These are phyloP conservation scores for Patiria pectinifera DNA, from an alignment of 53 echinoderm and acorn worm species.

Conservation along the genomic window DNA sequence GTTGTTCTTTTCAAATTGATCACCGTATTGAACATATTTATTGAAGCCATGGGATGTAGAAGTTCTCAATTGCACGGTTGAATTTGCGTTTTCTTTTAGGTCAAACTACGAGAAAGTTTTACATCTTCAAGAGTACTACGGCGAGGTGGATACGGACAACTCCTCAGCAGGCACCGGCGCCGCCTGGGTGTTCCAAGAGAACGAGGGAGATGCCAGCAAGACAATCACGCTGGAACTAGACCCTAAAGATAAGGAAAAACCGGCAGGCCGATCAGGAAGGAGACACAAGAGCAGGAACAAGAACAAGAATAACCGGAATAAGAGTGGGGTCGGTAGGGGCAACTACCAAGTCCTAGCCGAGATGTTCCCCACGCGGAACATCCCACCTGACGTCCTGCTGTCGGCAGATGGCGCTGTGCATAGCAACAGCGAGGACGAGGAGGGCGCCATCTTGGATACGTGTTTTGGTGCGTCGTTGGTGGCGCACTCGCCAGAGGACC, in stretches of 20 bases:
- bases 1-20: no score
- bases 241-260: slow-evolving; percentile 24
- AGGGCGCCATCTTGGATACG: slow-evolving; percentile 41
- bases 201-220: not conserved
- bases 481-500: not conserved
- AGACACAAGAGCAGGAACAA: slow-evolving; percentile 14
- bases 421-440: slow-evolving; percentile 54
- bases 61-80: not conserved
- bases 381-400: slow-evolving; percentile 47
- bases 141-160: slow-evolving; percentile 24
- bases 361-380: slow-evolving; percentile 10
- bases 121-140: slow-evolving; percentile 52
- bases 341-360: slow-evolving; percentile 58
- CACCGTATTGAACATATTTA: not conserved
- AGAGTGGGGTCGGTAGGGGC: slow-evolving; percentile 10
- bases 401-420: slow-evolving; percentile 43
- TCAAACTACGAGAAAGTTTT: slow-evolving; percentile 54
- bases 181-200: slow-evolving; percentile 52
- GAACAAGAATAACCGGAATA: slow-evolving; percentile 38
- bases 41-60: not conserved
- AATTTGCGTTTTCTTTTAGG: not conserved
- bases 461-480: slow-evolving; percentile 21
- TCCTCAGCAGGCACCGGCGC: slow-evolving; percentile 41
- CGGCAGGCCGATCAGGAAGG: not conserved
- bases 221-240: slow-evolving; percentile 22